A percentile compares a stretch with the other conserved stretches of the same genome.
Evolutionary conservation across 2,888 invertebrate species (phyloP).

Genomic region (Mythimna pallens): DNA sequence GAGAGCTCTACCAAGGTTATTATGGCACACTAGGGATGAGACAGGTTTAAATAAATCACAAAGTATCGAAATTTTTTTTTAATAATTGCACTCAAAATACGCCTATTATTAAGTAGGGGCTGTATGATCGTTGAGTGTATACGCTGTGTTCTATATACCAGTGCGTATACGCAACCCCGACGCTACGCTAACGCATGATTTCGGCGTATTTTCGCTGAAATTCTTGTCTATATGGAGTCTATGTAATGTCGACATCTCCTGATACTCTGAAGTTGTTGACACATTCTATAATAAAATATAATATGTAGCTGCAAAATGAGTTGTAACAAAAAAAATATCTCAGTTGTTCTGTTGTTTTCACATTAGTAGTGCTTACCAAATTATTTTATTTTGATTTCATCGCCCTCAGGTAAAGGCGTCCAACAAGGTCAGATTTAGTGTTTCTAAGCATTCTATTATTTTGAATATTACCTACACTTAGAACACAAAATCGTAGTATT

Average conservation of each 20-base stretch:
- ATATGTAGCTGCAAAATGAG: neutral
- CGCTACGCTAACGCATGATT: neutral
- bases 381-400: constrained; percentile 58
- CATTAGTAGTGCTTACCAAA: constrained; percentile 8
- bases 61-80: no score
- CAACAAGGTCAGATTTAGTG: constrained; percentile 66
- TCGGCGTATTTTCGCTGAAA: neutral
- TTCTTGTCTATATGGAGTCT: constrained; percentile 90
- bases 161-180: neutral
- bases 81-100: no score
- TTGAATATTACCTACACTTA: neutral
- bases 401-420: constrained; percentile 62
- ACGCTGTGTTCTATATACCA: no score
- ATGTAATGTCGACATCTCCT: no score
- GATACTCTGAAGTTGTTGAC: neutral
- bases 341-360: neutral
- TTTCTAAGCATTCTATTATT: neutral
- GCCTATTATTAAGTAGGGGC: no score
- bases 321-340: neutral
- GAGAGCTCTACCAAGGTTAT: no score
- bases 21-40: no score
- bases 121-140: no score
- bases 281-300: neutral
- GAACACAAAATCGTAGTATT: neutral
- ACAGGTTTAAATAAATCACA: no score